phyloP scores from a whole-genome alignment of 2,888 invertebrate species.

The Eretmocerus hayati region DNA sequence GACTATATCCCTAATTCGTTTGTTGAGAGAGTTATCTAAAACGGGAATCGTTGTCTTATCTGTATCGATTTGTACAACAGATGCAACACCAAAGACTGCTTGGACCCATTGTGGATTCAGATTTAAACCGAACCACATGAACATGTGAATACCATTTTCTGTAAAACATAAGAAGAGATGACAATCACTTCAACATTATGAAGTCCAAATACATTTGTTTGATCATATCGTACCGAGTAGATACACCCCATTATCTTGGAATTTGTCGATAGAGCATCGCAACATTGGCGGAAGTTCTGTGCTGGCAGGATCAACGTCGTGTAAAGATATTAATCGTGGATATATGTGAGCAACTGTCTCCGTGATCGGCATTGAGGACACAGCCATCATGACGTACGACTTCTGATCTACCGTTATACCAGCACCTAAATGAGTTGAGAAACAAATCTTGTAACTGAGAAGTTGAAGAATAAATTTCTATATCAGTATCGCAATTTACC shows the following conservation, averaged over 20 bases:
- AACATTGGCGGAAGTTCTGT: conserved; percentile 62
- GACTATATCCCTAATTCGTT: conserved; percentile 66
- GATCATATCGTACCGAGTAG: conserved; percentile 60
- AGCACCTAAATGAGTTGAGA: conserved; percentile 54
- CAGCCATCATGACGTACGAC: conserved; percentile 85
- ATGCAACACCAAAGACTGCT: conserved; percentile 79
- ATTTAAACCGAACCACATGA: conserved; percentile 87
- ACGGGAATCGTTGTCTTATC: conserved; percentile 69
- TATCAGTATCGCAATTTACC: conserved; percentile 51
- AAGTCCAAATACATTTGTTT: too few relatives aligned
- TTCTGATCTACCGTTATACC: conserved; percentile 95
- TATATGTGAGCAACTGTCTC: conserved; percentile 84
- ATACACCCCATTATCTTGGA: conserved; percentile 80
- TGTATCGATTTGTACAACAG: conserved; percentile 75
- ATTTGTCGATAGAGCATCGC: conserved; percentile 81
- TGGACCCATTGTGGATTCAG: conserved; percentile 73
- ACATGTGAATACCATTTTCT: conserved; percentile 96
- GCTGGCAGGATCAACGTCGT: conserved; percentile 57
- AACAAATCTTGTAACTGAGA: neutral
- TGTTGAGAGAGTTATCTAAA: conserved; percentile 70
- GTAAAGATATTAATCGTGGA: conserved; percentile 81
- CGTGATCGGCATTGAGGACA: conserved; percentile 78
- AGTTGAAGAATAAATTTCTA: conserved; percentile 2
- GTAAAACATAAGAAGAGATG: conserved; percentile 28
- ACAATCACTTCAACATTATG: neutral